Base-by-base conservation (phyloP, 2,797 vertebrate genomes). In the Nothura maculosa region DNA sequence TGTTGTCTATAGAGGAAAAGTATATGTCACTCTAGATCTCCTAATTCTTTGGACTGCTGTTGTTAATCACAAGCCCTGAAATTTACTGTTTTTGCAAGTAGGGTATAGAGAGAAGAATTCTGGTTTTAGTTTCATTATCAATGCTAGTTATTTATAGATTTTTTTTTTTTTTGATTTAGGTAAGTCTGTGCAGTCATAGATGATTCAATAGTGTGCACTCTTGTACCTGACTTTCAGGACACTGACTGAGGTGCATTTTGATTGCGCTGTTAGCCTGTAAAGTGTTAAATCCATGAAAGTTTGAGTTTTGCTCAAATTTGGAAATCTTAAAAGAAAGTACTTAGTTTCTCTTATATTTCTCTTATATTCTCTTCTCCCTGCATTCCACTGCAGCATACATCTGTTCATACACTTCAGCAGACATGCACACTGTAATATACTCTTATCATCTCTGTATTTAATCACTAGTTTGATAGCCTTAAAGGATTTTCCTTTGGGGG, bases 1-100 rank as follows among this genome's bases (percentile, higher is more conserved):
- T 79, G 75, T 77, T 79, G 70, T 90, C 83, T 77, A 47, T 55
- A 89, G 87, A 93, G 47, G 47, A 79, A 83, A 81, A 21, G 68
- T 70, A 68, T 21, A 6, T 0, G 64, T 80, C 9, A 3, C 9
- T 73, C 89, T 11, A n/a, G 40, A 8, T 79, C 30, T 25, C 54
- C 3, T 1, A 69, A 64, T 22, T 60, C 52, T 68, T 91, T 69
- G 54, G 16, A 32, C 66, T 63, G 50, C 68, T 40, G 62, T 27
- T 9, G 12, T 85, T 81, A 67, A 63, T 85, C 28, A 40, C 63
- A 34, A 84, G 13, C 73, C 42, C 47, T 70, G 48, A 62, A 94
- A 60, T 57, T 66, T 27, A 73, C 36, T 7, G 3, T 8, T 78
- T 78, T 89, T 81, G 34, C 66, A 85, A 89, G 57, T 52, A 38